Base-by-base conservation (phyloP, 2,113 vertebrate genomes). In the Entosphenus tridentatus region DNA sequence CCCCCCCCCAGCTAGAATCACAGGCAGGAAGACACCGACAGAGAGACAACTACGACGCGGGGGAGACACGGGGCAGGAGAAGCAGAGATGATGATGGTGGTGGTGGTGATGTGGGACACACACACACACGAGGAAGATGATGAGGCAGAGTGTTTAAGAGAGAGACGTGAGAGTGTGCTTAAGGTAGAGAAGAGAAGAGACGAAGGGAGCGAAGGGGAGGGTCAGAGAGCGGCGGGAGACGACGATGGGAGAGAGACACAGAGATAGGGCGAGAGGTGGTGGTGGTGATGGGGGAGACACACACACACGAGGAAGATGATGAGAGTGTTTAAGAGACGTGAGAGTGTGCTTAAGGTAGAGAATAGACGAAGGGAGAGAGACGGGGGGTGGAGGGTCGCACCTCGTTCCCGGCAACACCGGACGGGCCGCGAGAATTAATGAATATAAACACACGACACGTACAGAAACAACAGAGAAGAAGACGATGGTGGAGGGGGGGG, bases 221-320 rank as follows among this genome's bases (percentile, higher is more conserved):
- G 67, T 39, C 39, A 39, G 39, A 39, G 39, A 39, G 39, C 39
- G 39, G 39, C 39, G 39, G 39, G 39, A 6, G 39, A 39, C 39
- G 39, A 21, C 18, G 18, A 21, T 3, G 57, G 68, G 71, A 57
- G 3, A 56, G 71, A 55, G 12, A 67, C 55, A 18, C 39, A 14
- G 56, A 69, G n/a, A 57, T 57, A 59, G 71, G 55, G 71, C 56
- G 10, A 58, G 69, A 59, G 56, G 14, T 39, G 69, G 69, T 58
- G 18, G 12, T 21, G 16, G 71, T n/a, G n/a, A n/a, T n/a, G n/a
- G n/a, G n/a, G n/a, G n/a, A n/a, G 57, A 69, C 79, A 80, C 78
- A 79, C 75, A 74, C 78, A 72, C 72, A 78, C 77, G 78, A 77
- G 77, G 21, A 21, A 21, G 75, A 78, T 75, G 75, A 80, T 79